A percentile compares a stretch with the other conserved stretches of the same genome.
Evolutionary conservation across 2,113 vertebrate species (phyloP).

Genomic region (Vulpes vulpes): DNA sequence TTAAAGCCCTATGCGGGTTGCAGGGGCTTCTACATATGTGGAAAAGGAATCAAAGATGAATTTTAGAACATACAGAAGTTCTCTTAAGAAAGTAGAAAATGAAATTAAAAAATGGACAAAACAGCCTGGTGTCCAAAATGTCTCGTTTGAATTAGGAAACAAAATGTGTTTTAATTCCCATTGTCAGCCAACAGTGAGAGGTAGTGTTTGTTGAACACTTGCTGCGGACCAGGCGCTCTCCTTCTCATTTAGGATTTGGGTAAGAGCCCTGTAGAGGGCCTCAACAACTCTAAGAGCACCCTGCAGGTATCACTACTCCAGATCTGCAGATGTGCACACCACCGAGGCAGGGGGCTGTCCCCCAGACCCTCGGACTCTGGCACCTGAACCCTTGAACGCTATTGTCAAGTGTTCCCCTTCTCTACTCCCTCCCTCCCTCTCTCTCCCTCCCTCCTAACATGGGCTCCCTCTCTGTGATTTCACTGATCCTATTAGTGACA

Average conservation of each 20-base stretch:
- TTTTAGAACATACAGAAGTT: neutral
- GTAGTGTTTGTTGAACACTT: neutral
- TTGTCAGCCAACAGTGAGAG: neutral
- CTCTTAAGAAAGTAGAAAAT: neutral
- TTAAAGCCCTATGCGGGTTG: neutral
- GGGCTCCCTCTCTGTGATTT: neutral
- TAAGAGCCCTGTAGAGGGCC: no score
- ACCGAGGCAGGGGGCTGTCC: neutral
- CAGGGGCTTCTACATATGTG: neutral
- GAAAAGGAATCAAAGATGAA: neutral
- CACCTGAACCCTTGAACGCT: neutral
- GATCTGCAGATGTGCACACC: neutral
- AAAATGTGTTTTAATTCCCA: neutral
- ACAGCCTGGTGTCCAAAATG: neutral
- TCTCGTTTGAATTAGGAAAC: neutral
- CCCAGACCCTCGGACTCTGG: neutral
- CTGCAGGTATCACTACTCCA: neutral
- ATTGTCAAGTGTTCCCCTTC: neutral
- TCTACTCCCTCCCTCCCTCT: no score
- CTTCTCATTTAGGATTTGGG: neutral
- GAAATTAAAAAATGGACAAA: constrained; percentile 6
- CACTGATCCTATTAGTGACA: neutral
- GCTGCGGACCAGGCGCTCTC: neutral
- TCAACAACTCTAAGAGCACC: neutral
- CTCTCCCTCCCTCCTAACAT: neutral